phyloP scores from a whole-genome alignment of 2,797 vertebrate species.

The Odontamblyopus rebecca region DNA sequence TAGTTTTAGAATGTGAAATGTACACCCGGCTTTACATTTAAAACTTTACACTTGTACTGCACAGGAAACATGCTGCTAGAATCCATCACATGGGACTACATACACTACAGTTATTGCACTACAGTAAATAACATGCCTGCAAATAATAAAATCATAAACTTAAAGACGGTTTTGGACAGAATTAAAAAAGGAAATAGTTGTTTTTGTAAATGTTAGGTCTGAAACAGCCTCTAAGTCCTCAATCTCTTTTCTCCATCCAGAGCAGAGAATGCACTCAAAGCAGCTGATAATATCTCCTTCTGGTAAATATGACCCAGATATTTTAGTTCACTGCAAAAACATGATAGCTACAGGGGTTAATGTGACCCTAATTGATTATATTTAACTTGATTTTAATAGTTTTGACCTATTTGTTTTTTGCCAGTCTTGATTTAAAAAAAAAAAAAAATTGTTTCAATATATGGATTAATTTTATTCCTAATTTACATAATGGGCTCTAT shows the following conservation, averaged over 20 bases:
- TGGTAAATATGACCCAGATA: conserved; percentile 45
- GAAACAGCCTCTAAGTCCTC: conserved; percentile 77
- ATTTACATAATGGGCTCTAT: no score
- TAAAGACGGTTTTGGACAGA: conserved; percentile 74
- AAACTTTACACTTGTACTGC: conserved; percentile 68
- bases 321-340: conserved; percentile 32
- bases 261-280: conserved; percentile 35
- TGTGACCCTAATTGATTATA: background rate
- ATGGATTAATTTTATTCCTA: background rate
- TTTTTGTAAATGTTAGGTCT: conserved; percentile 76
- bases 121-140: conserved; percentile 68
- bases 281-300: conserved; percentile 38
- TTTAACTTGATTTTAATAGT: background rate
- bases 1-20: background rate
- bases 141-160: conserved; percentile 64
- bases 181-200: conserved; percentile 62
- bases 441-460: background rate
- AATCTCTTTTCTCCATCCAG: conserved; percentile 37
- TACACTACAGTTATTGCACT: conserved; percentile 54
- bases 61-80: conserved; percentile 78
- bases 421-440: no score
- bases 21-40: conserved; percentile 29
- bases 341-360: background rate
- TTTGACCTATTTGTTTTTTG: background rate
- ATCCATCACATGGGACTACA: conserved; percentile 65